A percentile compares a stretch with the other conserved stretches of the same genome.
Conservation (phyloP, 2,113 vertebrate genomes). For the Chiloscyllium plagiosum region DNA sequence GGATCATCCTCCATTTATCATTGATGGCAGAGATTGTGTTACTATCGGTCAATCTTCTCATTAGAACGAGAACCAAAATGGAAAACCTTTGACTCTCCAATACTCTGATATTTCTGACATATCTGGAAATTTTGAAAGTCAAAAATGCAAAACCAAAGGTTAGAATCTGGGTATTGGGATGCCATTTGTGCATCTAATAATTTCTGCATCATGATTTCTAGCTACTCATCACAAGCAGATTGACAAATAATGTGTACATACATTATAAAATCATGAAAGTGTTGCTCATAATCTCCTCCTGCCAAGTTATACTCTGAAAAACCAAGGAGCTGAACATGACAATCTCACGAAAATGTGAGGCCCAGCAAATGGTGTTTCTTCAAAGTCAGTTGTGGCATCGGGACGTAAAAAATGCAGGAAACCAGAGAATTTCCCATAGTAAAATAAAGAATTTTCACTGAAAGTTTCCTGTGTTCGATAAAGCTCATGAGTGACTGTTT, state of each 20-base stretch:
- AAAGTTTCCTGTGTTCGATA: neutral
- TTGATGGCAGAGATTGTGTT: too few species aligned
- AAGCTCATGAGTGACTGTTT: neutral
- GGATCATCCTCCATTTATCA: too few species aligned
- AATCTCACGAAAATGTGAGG: neutral
- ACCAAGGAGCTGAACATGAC: neutral
- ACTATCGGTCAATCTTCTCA: too few species aligned
- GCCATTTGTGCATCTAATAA: neutral
- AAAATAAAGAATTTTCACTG: neutral
- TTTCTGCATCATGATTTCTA: neutral
- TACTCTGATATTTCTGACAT: neutral
- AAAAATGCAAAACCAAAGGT: neutral
- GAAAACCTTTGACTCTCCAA: neutral
- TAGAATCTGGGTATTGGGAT: neutral
- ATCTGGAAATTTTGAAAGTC: neutral
- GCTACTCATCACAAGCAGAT: neutral
- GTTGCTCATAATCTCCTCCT: neutral
- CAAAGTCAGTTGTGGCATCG: neutral
- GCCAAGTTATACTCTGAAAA: too few species aligned
- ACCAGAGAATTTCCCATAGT: neutral
- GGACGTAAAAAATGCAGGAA: neutral
- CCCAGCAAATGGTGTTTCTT: neutral
- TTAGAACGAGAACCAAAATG: too few species aligned
- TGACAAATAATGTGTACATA: neutral
- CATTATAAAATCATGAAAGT: neutral